phyloP scores from a whole-genome alignment of 64 coral and sea anemone genomes.

The Montipora efflorescens region DNA sequence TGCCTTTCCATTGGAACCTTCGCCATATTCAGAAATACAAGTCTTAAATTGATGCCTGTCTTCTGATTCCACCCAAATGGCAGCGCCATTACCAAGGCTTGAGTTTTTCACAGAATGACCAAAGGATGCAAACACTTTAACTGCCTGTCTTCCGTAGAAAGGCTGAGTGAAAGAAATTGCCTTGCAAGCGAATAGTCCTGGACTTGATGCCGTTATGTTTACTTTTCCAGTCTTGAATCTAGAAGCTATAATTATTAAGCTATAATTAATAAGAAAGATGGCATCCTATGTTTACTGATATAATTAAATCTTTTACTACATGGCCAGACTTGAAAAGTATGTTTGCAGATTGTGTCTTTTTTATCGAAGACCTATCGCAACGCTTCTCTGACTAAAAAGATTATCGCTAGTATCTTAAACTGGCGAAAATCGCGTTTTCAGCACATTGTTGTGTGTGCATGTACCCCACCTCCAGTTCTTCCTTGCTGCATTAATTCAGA shows the following conservation, averaged over 20 bases:
- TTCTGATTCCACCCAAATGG: conserved; percentile 60
- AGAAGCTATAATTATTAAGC: neutral
- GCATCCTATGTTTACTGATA: neutral
- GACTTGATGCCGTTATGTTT: conserved; percentile 13
- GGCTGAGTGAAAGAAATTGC: conserved; percentile 6
- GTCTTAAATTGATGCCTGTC: conserved; percentile 10
- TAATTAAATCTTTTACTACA: neutral
- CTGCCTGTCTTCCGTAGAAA: conserved; percentile 28
- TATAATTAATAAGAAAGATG: neutral
- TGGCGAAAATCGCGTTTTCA: too few species aligned
- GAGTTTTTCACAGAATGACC: conserved; percentile 4
- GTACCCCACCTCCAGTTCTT: too few species aligned
- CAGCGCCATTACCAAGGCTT: conserved; percentile 39
- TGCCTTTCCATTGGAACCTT: conserved; percentile 24
- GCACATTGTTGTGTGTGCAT: too few species aligned
- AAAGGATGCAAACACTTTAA: conserved; percentile 30
- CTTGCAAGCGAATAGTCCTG: conserved; percentile 48
- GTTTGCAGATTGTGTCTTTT: neutral
- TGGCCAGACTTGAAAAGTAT: neutral
- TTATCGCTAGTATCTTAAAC: too few species aligned
- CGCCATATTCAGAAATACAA: conserved; percentile 47
- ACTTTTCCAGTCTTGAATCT: conserved; percentile 57
- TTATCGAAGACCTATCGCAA: neutral
- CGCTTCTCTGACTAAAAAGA: too few species aligned
- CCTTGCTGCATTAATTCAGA: too few species aligned